Evolutionary conservation across 2,888 invertebrate genomes (phyloP).

Genomic region (Eristalinus sepulchralis): DNA sequence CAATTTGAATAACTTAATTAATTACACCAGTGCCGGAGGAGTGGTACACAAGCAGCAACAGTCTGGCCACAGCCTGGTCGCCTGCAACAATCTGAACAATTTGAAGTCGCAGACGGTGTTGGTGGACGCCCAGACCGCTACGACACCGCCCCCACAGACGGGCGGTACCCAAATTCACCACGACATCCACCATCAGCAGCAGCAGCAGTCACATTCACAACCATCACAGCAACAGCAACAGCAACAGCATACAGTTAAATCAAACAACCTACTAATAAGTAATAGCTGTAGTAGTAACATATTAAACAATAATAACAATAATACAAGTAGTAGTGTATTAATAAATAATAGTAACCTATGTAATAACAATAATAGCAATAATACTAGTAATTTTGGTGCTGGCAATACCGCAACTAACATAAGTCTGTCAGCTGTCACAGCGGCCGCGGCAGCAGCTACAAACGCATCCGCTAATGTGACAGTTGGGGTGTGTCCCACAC

Average conservation of each 20-base stretch:
- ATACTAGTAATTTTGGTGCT: slow-evolving; percentile 72
- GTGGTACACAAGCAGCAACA: slow-evolving; percentile 44
- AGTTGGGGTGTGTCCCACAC: slow-evolving; percentile 10
- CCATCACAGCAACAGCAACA: slow-evolving; percentile 35
- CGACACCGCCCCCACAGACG: slow-evolving; percentile 75
- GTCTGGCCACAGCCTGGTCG: slow-evolving; percentile 41
- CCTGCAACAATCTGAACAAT: slow-evolving; percentile 63
- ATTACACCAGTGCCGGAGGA: slow-evolving; percentile 39
- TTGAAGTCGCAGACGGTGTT: slow-evolving; percentile 72
- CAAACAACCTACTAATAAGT: slow-evolving; percentile 70
- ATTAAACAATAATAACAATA: slow-evolving; percentile 73
- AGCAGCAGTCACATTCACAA: neutral
- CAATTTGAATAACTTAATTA: slow-evolving; percentile 50
- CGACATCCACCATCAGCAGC: slow-evolving; percentile 49
- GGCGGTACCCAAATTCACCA: slow-evolving; percentile 55
- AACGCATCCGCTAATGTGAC: slow-evolving; percentile 42
- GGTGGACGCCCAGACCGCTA: slow-evolving; percentile 78
- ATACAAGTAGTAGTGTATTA: slow-evolving; percentile 71
- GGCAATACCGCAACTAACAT: slow-evolving; percentile 51
- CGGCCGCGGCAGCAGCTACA: slow-evolving; percentile 24
- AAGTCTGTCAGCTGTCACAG: slow-evolving; percentile 42
- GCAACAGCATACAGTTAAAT: slow-evolving; percentile 46
- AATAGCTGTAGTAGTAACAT: slow-evolving; percentile 73
- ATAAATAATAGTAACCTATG: slow-evolving; percentile 71
- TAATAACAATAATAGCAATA: slow-evolving; percentile 74